A percentile compares a stretch with the other conserved stretches of the same genome.
Conservation (phyloP, 2,888 invertebrate species). For the Masnerella sp. region DNA sequence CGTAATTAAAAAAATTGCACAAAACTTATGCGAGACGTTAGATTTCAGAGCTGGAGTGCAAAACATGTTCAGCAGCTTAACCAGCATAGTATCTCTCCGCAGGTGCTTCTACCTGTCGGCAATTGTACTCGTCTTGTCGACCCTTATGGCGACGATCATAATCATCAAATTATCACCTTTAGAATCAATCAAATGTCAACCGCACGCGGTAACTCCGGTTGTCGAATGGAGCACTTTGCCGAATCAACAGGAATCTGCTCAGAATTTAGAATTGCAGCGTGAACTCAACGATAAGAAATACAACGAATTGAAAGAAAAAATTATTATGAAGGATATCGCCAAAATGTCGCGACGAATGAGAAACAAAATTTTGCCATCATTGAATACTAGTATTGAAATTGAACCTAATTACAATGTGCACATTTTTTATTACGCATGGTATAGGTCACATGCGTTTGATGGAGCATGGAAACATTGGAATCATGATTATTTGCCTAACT, state of each 20-base stretch:
- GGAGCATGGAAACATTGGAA: slow-evolving; percentile 74
- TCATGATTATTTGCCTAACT: slow-evolving; percentile 72
- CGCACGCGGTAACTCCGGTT: slow-evolving; percentile 66
- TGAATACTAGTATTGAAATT: slow-evolving; percentile 62
- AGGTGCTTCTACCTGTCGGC: slow-evolving; percentile 71
- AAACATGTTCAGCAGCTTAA: slow-evolving; percentile 64
- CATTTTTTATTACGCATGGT: slow-evolving; percentile 75
- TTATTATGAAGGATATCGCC: slow-evolving; percentile 67
- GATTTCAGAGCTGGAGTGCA: slow-evolving; percentile 1
- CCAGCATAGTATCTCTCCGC: slow-evolving; percentile 66
- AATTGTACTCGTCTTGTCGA: slow-evolving; percentile 69
- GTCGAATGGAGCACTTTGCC: slow-evolving; percentile 71
- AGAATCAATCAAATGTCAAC: slow-evolving; percentile 70
- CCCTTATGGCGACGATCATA: slow-evolving; percentile 70
- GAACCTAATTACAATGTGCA: slow-evolving; percentile 73
- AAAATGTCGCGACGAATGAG: slow-evolving; percentile 70
- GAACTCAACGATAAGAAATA: slow-evolving; percentile 65
- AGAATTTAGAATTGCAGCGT: slow-evolving; percentile 54
- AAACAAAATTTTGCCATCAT: slow-evolving; percentile 66
- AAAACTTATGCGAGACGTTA: slow-evolving; percentile 13
- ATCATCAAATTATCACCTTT: slow-evolving; percentile 71
- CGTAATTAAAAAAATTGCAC: slow-evolving; percentile 21
- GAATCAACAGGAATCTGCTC: slow-evolving; percentile 44
- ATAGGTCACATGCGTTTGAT: slow-evolving; percentile 70
- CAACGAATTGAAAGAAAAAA: slow-evolving; percentile 66